These are phyloP conservation scores for Apostichopus parvimensis DNA, from an alignment of 35 echinoderm and acorn worm genomes.

Conservation along the genomic window DNA sequence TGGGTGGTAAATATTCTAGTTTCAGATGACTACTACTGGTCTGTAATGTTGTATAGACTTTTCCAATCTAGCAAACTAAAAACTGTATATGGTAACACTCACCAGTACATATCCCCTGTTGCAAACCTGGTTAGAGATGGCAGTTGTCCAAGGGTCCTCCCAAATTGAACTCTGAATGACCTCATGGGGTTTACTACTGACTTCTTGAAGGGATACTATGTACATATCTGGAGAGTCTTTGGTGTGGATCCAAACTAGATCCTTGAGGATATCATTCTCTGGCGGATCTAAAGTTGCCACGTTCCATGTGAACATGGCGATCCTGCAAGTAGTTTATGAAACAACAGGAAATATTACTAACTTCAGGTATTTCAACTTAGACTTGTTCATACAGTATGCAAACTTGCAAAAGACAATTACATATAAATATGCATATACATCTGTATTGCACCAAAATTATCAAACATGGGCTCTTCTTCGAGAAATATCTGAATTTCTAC, in stretches of 20 bases:
- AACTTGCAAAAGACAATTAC: too few species aligned
- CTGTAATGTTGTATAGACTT: background rate
- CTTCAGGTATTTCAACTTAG: too few species aligned
- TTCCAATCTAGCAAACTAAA: background rate
- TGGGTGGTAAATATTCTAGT: too few species aligned
- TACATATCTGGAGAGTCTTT: slow-evolving; percentile 81
- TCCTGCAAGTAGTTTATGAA: slow-evolving; percentile 22
- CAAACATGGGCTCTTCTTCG: too few species aligned
- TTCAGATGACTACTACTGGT: background rate
- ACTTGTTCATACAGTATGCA: too few species aligned
- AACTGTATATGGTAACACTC: slow-evolving; percentile 20
- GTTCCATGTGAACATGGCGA: slow-evolving; percentile 91
- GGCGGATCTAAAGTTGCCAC: slow-evolving; percentile 90
- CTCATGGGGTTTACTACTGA: slow-evolving; percentile 97
- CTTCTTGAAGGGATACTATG: slow-evolving; percentile 83
- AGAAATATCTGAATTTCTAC: too few species aligned
- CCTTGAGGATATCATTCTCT: slow-evolving; percentile 59
- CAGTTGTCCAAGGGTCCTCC: slow-evolving; percentile 95
- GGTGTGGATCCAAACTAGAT: slow-evolving; percentile 82
- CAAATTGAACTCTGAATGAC: slow-evolving; percentile 74
- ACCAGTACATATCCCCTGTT: slow-evolving; percentile 82
- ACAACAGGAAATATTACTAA: too few species aligned
- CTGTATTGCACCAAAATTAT: too few species aligned
- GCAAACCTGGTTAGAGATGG: slow-evolving; percentile 74
- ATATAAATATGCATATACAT: too few species aligned